phyloP scores from a whole-genome alignment of 1,140 invertebrate genomes.

The Nasonia giraulti region DNA sequence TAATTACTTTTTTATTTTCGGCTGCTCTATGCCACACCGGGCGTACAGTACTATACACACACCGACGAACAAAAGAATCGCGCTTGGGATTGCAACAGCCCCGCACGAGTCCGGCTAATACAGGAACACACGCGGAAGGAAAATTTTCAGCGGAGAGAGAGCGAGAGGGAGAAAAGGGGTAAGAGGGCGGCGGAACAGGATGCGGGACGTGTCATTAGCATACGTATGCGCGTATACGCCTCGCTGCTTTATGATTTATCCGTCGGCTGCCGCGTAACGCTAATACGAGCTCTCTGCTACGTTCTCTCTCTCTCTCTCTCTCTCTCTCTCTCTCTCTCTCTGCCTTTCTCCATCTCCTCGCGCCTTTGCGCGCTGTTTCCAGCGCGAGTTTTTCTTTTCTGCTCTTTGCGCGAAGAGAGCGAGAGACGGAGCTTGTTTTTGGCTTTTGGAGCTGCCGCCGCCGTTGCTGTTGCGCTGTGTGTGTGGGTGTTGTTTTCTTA shows the following conservation, averaged over 20 bases:
- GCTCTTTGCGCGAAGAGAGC: not conserved
- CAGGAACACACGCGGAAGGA: conserved; percentile 30
- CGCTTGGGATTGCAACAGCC: conserved; percentile 14
- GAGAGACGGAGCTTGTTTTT: not conserved
- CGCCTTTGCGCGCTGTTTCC: conserved; percentile 6
- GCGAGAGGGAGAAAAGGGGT: conserved; percentile 6
- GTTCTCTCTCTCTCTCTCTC: not conserved
- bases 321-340: not conserved
- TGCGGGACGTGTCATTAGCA: conserved; percentile 53
- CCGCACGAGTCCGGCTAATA: not conserved
- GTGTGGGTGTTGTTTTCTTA: not conserved
- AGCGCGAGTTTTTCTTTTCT: not conserved
- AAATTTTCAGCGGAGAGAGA: conserved; percentile 17
- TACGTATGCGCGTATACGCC: conserved; percentile 45
- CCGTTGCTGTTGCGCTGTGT: not conserved
- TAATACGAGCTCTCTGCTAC: not conserved
- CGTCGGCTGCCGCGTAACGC: conserved; percentile 16
- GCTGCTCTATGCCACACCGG: not conserved
- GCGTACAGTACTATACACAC: not conserved
- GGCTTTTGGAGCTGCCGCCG: not conserved
- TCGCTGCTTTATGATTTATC: conserved; percentile 49
- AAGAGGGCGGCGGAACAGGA: conserved; percentile 34
- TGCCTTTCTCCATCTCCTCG: conserved; percentile 9
- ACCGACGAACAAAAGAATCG: conserved; percentile 53
- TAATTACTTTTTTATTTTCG: conserved; percentile 40